These are phyloP conservation scores for Scaptomyza reducta DNA, from an alignment of 2,888 invertebrate genomes.

Conservation along the genomic window DNA sequence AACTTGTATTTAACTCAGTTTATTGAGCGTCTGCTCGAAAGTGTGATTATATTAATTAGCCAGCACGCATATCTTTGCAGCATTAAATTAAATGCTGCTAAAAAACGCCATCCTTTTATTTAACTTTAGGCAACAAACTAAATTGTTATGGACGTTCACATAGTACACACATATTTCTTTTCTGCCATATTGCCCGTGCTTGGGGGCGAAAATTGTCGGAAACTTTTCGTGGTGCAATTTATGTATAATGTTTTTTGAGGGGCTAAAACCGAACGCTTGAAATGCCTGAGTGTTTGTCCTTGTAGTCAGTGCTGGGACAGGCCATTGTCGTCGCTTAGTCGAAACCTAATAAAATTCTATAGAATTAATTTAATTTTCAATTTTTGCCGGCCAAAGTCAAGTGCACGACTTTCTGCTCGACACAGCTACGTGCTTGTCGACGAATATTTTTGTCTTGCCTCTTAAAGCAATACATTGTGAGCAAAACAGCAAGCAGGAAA, in stretches of 20 bases:
- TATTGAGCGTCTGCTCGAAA: slow-evolving; percentile 20
- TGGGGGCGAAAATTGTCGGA: slow-evolving; percentile 8
- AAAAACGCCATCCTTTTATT: slow-evolving; percentile 47
- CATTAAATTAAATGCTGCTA: slow-evolving; percentile 45
- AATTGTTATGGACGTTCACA: slow-evolving; percentile 54
- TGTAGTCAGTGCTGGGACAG: slow-evolving; percentile 30
- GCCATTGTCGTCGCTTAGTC: slow-evolving; percentile 51
- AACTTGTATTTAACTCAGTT: slow-evolving; percentile 39
- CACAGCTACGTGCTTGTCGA: slow-evolving; percentile 51
- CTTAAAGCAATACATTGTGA: slow-evolving; percentile 34
- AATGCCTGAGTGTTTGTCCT: slow-evolving; percentile 41
- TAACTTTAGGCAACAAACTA: slow-evolving; percentile 61
- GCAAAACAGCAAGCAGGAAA: background rate
- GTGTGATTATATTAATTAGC: slow-evolving; percentile 65
- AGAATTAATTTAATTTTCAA: slow-evolving; percentile 74
- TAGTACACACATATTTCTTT: slow-evolving; percentile 6
- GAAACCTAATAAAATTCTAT: slow-evolving; percentile 71
- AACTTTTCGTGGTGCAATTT: slow-evolving; percentile 42
- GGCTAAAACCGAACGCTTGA: slow-evolving; percentile 20
- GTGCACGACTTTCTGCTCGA: slow-evolving; percentile 44
- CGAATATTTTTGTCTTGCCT: slow-evolving; percentile 37
- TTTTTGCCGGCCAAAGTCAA: slow-evolving; percentile 65
- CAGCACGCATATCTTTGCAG: slow-evolving; percentile 23
- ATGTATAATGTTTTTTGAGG: slow-evolving; percentile 29
- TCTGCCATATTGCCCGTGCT: slow-evolving; percentile 6